Evolutionary conservation across 1,140 invertebrate genomes (phyloP).

Genomic region (Lasaia peninsularis): DNA sequence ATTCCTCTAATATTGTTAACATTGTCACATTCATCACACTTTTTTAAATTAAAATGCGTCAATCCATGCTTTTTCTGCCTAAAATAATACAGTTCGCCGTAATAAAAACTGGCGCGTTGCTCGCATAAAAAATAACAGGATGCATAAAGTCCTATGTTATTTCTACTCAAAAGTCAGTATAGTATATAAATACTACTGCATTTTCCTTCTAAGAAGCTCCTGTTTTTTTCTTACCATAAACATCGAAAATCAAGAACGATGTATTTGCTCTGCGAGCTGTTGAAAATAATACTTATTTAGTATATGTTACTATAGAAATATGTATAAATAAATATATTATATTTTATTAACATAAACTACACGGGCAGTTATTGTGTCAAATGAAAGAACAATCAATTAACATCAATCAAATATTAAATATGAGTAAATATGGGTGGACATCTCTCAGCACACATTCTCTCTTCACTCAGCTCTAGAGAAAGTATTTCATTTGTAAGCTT

Average conservation of each 20-base stretch:
- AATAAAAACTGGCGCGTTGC: no score
- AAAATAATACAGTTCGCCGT: neutral
- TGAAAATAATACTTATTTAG: conserved; percentile 19
- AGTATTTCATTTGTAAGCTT: no score
- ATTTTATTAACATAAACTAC: no score
- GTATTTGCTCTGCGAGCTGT: conserved; percentile 57
- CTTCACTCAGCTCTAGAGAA: no score
- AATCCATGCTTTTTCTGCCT: neutral
- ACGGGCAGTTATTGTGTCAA: no score
- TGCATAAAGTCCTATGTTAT: neutral
- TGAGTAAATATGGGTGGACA: no score
- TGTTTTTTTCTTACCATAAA: conserved; percentile 77
- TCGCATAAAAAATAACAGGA: neutral
- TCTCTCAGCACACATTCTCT: no score
- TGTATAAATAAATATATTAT: neutral
- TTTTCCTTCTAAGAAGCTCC: conserved; percentile 25
- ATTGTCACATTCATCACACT: neutral
- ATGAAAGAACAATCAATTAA: no score
- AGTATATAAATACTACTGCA: neutral
- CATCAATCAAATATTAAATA: no score
- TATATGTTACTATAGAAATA: neutral
- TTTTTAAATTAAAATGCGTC: neutral
- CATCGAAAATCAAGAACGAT: conserved; percentile 51
- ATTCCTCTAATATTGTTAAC: no score
- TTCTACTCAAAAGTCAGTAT: conserved; percentile 11